These are phyloP conservation scores for Zele albiditarsus DNA, from an alignment of 2,888 invertebrate species.

Conservation along the genomic window DNA sequence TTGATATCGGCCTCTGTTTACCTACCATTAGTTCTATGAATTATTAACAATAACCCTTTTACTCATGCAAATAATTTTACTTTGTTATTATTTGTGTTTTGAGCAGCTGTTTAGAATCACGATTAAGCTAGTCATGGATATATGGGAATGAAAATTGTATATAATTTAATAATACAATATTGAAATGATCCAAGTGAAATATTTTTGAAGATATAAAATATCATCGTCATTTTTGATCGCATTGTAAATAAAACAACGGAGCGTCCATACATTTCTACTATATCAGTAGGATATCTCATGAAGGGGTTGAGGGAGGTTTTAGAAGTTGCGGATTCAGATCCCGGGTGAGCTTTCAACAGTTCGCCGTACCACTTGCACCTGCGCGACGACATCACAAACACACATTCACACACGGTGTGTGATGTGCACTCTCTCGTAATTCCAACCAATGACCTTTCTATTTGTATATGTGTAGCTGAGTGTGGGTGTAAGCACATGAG, in stretches of 20 bases:
- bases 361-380: neutral
- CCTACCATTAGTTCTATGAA: neutral
- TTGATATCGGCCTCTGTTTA: neutral
- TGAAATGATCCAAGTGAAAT: too few relatives aligned
- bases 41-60: neutral
- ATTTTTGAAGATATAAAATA: too few relatives aligned
- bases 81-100: too few relatives aligned
- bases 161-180: too few relatives aligned
- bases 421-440: constrained; percentile 3
- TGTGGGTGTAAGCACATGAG: neutral
- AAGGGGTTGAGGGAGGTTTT: neutral
- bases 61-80: too few relatives aligned
- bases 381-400: constrained; percentile 6
- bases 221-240: neutral
- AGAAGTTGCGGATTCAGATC: constrained; percentile 20
- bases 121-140: too few relatives aligned
- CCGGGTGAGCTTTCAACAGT: constrained; percentile 4
- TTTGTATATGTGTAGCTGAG: neutral
- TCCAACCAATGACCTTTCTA: neutral
- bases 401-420: neutral
- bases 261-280: neutral
- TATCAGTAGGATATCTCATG: neutral
- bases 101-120: too few relatives aligned
- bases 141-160: too few relatives aligned
- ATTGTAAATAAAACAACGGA: neutral